Evolutionary conservation across 2,797 vertebrate species (phyloP), one percentile per base, ranked within the genome.

Genomic region (Vespertilio murinus): DNA sequence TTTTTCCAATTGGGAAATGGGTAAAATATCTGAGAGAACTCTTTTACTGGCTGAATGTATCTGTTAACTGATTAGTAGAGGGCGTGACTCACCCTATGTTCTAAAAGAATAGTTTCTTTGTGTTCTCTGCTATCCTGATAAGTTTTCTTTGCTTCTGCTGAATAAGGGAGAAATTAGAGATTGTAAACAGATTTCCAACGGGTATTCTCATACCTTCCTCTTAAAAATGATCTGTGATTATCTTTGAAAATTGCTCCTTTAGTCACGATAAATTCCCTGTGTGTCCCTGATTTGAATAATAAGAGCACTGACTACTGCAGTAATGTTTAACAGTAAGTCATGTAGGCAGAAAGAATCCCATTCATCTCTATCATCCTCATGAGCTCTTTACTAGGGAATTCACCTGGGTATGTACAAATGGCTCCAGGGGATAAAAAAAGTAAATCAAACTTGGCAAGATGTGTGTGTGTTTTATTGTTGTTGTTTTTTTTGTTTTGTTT

Each of bases 361-460:
- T 22, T 10, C 16, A 84, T 28, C 23, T 69, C 45, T 28, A n/a
- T 54, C 22, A 80, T 38, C 33, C 85, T 88, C 30, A 11, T 28
- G 52, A 81, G 14, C n/a, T 85, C 25, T 80, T 84, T 65, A 74
- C 38, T 71, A 47, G 22, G 35, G 22, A 92, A 47, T 16, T 49
- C 74, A 87, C 54, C 56, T 59, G 90, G 35, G 74, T 70, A 56
- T 33, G 69, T 52, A 94, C 14, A 35, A 74, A 33, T 40, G 49
- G 11, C 38, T 84, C 38, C 25, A 82, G 33, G 35, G 85, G 67
- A 77, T 3, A 77, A n/a, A 69, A 86, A 83, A 1, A 84, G 20
- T 47, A 87, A 77, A 84, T 93, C 35, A 40, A 95, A 52, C 70
- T 69, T 91, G n/a, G n/a, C n/a, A 67, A 67, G n/a, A 67, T 67